These are phyloP conservation scores for Siphlonurus alternatus DNA, from an alignment of 2,888 invertebrate species.

Conservation along the genomic window DNA sequence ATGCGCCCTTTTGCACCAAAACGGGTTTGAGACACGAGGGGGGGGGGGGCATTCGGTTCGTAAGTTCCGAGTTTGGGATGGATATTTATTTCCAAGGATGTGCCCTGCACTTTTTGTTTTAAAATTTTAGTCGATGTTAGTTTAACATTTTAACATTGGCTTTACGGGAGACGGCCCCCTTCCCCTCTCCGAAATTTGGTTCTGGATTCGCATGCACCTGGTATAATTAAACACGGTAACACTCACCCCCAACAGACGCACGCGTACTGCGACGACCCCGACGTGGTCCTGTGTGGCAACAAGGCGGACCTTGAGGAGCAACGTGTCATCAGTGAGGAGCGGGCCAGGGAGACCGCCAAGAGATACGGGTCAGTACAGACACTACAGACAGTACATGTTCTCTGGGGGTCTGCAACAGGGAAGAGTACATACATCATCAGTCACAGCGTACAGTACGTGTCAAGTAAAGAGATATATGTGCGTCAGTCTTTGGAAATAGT, in stretches of 20 bases:
- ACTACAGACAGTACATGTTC: not conserved
- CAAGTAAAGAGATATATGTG: not conserved
- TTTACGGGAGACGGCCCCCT: no score
- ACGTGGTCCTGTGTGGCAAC: constrained; percentile 89
- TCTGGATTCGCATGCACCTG: no score
- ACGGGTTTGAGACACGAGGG: no score
- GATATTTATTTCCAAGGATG: no score
- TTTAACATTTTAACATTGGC: no score
- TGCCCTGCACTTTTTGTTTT: no score
- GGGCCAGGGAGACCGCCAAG: constrained; percentile 69
- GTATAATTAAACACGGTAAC: not conserved
- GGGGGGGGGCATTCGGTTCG: no score
- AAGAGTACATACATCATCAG: not conserved
- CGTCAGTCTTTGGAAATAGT: not conserved
- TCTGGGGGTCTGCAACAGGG: not conserved
- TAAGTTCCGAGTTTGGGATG: no score
- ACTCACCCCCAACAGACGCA: no score
- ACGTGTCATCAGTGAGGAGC: constrained; percentile 58
- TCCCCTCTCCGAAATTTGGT: no score
- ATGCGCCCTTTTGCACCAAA: no score
- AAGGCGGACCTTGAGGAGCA: constrained; percentile 82
- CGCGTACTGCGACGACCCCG: constrained; percentile 77
- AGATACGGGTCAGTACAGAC: constrained; percentile 51
- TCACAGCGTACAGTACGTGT: not conserved
- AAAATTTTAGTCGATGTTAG: no score